Base-by-base conservation (phyloP, 2,888 invertebrate species). In the Agrilus cyanescens region DNA sequence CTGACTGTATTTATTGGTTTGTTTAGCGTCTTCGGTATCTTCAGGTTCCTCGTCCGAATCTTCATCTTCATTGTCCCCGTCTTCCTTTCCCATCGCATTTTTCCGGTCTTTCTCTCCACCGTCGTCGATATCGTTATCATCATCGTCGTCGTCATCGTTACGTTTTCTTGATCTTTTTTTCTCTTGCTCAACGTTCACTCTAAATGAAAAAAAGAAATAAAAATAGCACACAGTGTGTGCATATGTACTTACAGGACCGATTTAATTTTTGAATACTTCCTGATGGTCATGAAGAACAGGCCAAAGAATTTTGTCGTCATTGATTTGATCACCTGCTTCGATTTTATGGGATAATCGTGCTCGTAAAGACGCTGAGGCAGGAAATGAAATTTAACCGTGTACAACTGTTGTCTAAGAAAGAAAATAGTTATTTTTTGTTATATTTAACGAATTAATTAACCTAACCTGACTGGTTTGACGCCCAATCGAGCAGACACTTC, bases 361-460 rank as follows among this genome's bases (percentile, higher is more conserved):
- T 81, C 79, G 59, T 94, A 94, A 29, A 76, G 77, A 15, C 76
- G 69, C 33, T 79, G 68, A 0, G 87, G 85, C 41, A 94, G 68
- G 60, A 89, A 90, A 18, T 75, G 65, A 50, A 93, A 81, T 7
- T 69, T 73, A 51, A 94, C 62, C 1, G 72, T 75, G 50, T 85
- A 87, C 37, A 74, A 70, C 47, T 85, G 66, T 40, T 62, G 61
- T 47, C 73, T 65, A 32, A 51, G 58, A 60, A 39, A 48, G 32
- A 37, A 30, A 43, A 5, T 12, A 40, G 13, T 12, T 33, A 18
- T 30, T 13, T 12, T 12, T 12, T 10, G 2, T 15, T 12, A 6
- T 2, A 30, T 44, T 16, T 20, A 16, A 15, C 10, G 12, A 32
- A 36, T 29, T 20, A 5, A 38, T 14, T 1, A 14, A 38, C 2